Percentiles rank a stretch among this genome's conserved stretches.
Evolutionary conservation across 1,140 invertebrate species (phyloP).

Genomic region (Bacillus rossius): DNA sequence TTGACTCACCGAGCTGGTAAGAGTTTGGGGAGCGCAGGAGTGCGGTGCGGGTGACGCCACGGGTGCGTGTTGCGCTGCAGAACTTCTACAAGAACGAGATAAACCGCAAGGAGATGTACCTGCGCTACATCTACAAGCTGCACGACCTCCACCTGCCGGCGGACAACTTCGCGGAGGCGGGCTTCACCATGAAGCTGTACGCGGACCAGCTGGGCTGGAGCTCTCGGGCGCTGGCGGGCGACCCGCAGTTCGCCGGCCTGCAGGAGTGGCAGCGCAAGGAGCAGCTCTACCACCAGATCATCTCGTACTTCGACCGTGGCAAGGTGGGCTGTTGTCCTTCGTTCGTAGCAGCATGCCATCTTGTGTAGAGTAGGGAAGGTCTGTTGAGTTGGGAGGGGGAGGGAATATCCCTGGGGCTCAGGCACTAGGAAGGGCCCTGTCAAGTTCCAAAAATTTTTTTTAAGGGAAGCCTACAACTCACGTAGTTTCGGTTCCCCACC

Average conservation of each 20-base stretch:
- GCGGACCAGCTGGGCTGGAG: slow-evolving; percentile 88
- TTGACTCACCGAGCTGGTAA: too few relatives aligned
- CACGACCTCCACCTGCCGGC: slow-evolving; percentile 90
- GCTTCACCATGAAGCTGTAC: slow-evolving; percentile 90
- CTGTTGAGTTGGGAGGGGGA: too few relatives aligned
- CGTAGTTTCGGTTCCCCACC: too few relatives aligned
- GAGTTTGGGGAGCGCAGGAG: too few relatives aligned
- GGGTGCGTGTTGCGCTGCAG: slow-evolving; percentile 53
- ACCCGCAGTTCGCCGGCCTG: slow-evolving; percentile 53
- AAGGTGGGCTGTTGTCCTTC: slow-evolving; percentile 54
- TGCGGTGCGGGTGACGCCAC: too few relatives aligned
- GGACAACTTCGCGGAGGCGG: slow-evolving; percentile 95
- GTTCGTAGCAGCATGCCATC: too few relatives aligned
- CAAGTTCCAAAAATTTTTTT: too few relatives aligned
- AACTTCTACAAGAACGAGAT: slow-evolving; percentile 98
- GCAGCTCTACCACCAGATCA: slow-evolving; percentile 83
- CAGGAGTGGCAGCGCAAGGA: slow-evolving; percentile 93
- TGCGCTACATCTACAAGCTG: slow-evolving; percentile 94
- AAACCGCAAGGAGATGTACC: slow-evolving; percentile 92
- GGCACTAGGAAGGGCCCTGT: too few relatives aligned
- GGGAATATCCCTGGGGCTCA: too few relatives aligned
- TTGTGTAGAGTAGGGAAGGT: too few relatives aligned
- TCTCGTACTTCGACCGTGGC: slow-evolving; percentile 91
- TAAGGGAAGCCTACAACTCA: too few relatives aligned
- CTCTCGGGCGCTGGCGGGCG: slow-evolving; percentile 52